A percentile compares a stretch with the other conserved stretches of the same genome.
Evolutionary conservation across 2,888 invertebrate species (phyloP).

Genomic region (Cryptocheilus praepositus): DNA sequence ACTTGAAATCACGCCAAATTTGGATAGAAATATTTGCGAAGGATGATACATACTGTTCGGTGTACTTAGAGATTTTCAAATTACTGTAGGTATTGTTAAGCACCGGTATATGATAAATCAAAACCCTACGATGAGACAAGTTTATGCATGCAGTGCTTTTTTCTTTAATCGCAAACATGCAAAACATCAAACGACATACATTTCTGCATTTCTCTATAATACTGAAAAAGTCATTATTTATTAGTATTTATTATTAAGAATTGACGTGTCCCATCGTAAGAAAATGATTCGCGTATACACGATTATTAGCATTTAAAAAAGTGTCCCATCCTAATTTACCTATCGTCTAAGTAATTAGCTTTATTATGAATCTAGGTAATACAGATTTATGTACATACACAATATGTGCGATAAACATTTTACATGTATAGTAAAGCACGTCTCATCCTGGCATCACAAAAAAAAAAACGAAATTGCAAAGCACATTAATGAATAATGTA

Average conservation of each 20-base stretch:
- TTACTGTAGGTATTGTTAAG: constrained; percentile 14
- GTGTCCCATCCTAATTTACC: too few relatives aligned
- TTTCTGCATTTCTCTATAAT: neutral
- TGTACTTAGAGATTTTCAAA: constrained; percentile 50
- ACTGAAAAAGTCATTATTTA: neutral
- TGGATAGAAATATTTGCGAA: constrained; percentile 26
- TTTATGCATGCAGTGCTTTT: neutral
- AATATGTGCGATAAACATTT: too few relatives aligned
- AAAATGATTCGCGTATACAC: too few relatives aligned
- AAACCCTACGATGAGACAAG: neutral
- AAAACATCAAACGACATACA: too few relatives aligned
- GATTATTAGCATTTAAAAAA: too few relatives aligned
- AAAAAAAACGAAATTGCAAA: too few relatives aligned
- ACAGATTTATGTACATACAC: too few relatives aligned
- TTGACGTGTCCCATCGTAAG: neutral
- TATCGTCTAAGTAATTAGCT: too few relatives aligned
- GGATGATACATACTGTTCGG: constrained; percentile 20
- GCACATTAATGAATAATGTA: too few relatives aligned
- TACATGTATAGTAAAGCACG: too few relatives aligned
- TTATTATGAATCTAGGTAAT: too few relatives aligned
- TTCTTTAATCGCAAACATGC: neutral
- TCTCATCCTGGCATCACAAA: too few relatives aligned
- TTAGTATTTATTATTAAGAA: neutral
- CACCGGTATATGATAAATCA: neutral
- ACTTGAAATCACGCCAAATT: constrained; percentile 15